Percentiles rank a stretch among this genome's conserved stretches.
Conservation (phyloP, 2,113 vertebrate genomes). For the Pipa parva region DNA sequence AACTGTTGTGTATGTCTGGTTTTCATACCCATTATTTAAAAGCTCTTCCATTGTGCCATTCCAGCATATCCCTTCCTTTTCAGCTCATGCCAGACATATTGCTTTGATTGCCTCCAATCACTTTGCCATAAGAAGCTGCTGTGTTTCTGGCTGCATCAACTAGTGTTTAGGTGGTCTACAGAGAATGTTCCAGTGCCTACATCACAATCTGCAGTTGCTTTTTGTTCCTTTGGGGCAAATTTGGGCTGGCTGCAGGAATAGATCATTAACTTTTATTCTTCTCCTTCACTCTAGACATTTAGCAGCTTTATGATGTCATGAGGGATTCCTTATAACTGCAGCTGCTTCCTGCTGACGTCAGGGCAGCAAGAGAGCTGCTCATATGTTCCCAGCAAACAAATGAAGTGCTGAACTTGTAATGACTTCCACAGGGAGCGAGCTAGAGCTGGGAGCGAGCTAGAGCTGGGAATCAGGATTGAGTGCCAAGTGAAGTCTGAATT, state of each 20-base stretch:
- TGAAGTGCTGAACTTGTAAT: conserved; percentile 79
- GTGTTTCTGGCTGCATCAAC: not conserved
- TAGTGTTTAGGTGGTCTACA: not conserved
- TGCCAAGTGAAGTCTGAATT: not conserved
- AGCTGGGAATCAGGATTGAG: not conserved
- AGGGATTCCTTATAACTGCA: conserved; percentile 80
- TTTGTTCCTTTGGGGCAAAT: conserved; percentile 47
- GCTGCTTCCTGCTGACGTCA: conserved; percentile 81
- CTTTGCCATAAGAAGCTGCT: not conserved
- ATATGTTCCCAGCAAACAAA: conserved; percentile 66
- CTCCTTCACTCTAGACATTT: conserved; percentile 57
- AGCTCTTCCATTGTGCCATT: not conserved
- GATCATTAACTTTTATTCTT: conserved; percentile 75
- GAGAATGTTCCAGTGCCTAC: conserved; percentile 33
- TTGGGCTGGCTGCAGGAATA: conserved; percentile 58
- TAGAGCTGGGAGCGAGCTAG: conserved; percentile 28
- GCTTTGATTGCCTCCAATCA: not conserved
- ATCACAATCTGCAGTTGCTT: conserved; percentile 24
- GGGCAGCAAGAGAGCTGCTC: conserved; percentile 62
- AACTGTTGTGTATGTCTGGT: not conserved
- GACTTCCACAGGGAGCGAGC: conserved; percentile 68
- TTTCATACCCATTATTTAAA: not conserved
- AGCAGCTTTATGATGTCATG: conserved; percentile 76
- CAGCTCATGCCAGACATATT: conserved; percentile 18
- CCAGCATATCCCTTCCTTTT: not conserved